Evolutionary conservation across 1,140 invertebrate species (phyloP), one percentile per base, ranked within the genome.

Genomic region (Protaetia brevitarsis): DNA sequence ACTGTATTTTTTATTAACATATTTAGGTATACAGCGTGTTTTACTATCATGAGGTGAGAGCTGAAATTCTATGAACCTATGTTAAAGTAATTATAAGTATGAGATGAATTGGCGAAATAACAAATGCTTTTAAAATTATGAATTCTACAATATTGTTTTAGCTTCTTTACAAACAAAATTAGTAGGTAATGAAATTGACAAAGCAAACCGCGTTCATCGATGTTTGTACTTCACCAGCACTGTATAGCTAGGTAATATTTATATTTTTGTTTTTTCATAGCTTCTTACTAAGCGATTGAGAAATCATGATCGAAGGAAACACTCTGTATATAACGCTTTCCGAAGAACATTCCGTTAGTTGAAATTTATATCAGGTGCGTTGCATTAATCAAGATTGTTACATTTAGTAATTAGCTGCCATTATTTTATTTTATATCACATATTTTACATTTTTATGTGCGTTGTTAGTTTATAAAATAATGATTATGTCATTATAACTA

Each of bases 161-260:
- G 21, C 21, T 11, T 6, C 19, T 51, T 3, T 51, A 23, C 26
- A 19, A 51, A 51, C 3, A 51, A 23, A n/a, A 23, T 51, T 16
- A 16, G 41, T 23, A 7, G 41, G 26, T 19, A 10, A n/a, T n/a
- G 41, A 51, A 16, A 51, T 51, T 51, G n/a, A 6, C 0, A 51
- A 16, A 51, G 26, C 26, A 51, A 51, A 51, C 41, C 41, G 41
- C 41, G 41, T 51, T 51, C 41, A 51, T 51, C 41, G 41, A 51
- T 51, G 41, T 51, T 51, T 51, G n/a, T n/a, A n/a, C n/a, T 51
- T 8, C 11, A 51, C 11, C 19, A 7, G 31, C 13, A 34, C 5
- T 34, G 1, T n/a, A n/a, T n/a, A n/a, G n/a, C n/a, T n/a, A n/a
- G n/a, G n/a, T n/a, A n/a, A n/a, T n/a, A n/a, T n/a, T n/a, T n/a